Evolutionary conservation across 2,797 vertebrate genomes (phyloP), one percentile per base, ranked within the genome.

Genomic region (Ctenochaetus hawaiiensis): DNA sequence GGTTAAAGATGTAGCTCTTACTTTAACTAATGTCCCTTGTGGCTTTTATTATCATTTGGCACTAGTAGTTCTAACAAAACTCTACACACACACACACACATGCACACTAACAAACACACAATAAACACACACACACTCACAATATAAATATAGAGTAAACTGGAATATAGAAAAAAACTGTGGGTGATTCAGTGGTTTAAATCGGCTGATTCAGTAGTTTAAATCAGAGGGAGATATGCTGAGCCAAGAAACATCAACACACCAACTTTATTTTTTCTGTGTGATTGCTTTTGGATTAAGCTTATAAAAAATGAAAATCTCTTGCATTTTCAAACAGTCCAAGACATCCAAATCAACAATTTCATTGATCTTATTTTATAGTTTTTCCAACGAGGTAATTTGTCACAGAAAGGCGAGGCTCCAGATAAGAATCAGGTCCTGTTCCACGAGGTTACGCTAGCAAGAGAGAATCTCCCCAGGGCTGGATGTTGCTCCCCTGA

Each of bases 401-500:
- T 85, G 22, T 85, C 71, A 80, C 11, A 43, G 52, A 68, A 47
- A 74, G 14, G 16, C 3, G 7, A 34, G 67, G 18, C 20, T 13
- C 17, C 43, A 63, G 81, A 84, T 79, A 78, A 79, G 63, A 76
- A 72, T 54, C 52, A 43, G n/a, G 51, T 2, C 14, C 44, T 71
- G 54, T 23, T 83, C 37, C 58, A 49, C 66, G 65, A 61, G 56
- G 34, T 22, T 60, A 85, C 65, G 75, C 59, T 34, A 11, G 48
- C 12, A n/a, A 57, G 37, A 78, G 66, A 71, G 67, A 75, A 70
- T 23, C 58, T 83, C 83, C 87, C 69, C 8, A 6, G 67, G 73
- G 79, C 34, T 67, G 48, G 67, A 82, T 68, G 81, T 76, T 87
- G 41, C 70, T 74, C 64, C 51, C 12, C 58, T 80, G 60, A 89